phyloP scores from a whole-genome alignment of 2,888 invertebrate genomes.

The Drosophila pseudotakahashii region DNA sequence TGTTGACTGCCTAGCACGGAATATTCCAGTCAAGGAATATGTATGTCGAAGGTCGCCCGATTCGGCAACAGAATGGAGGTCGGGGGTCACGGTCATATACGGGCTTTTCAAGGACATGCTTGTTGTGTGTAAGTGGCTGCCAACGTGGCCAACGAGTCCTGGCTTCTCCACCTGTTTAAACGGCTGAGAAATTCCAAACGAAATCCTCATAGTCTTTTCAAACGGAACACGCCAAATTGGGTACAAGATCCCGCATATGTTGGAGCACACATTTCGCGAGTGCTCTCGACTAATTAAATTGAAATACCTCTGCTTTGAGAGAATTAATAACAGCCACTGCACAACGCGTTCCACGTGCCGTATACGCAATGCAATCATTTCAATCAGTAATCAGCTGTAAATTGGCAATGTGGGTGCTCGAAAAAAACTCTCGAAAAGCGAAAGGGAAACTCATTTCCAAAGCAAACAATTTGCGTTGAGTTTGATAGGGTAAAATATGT shows the following conservation, averaged over 20 bases:
- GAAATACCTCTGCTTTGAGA: conserved; percentile 39
- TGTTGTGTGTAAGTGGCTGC: conserved; percentile 67
- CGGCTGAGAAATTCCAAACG: conserved; percentile 34
- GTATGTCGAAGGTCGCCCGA: conserved; percentile 26
- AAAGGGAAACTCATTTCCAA: conserved; percentile 5
- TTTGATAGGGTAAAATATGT: neutral
- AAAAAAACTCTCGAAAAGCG: neutral
- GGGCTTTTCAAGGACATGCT: conserved; percentile 62
- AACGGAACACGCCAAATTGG: conserved; percentile 16
- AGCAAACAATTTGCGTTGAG: neutral
- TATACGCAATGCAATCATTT: conserved; percentile 44
- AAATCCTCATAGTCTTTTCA: conserved; percentile 30
- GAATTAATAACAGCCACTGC: conserved; percentile 33
- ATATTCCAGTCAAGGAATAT: conserved; percentile 27
- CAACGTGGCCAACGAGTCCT: conserved; percentile 14
- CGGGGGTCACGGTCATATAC: conserved; percentile 41
- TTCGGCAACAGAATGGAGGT: conserved; percentile 18
- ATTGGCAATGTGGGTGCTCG: conserved; percentile 36
- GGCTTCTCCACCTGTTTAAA: conserved; percentile 44
- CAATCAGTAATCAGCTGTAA: conserved; percentile 57
- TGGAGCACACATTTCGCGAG: conserved; percentile 8
- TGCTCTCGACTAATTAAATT: conserved; percentile 50
- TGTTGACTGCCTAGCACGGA: conserved; percentile 43
- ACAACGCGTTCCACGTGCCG: conserved; percentile 33
- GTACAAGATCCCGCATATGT: conserved; percentile 20